phyloP scores from a whole-genome alignment of 2,888 invertebrate genomes.

The Pachydiplax longipennis region DNA sequence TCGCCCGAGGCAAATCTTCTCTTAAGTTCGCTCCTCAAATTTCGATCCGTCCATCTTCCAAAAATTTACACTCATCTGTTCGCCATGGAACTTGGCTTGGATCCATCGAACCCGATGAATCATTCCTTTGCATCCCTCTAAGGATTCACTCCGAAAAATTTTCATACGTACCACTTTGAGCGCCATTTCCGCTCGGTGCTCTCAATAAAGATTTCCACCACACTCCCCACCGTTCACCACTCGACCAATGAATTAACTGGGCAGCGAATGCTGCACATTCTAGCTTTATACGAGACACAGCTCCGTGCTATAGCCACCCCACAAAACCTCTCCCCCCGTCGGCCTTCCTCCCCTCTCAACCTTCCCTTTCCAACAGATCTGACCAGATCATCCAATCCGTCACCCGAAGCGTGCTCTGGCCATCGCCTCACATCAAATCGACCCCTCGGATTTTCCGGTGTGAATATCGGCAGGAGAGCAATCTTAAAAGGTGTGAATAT shows the following conservation, averaged over 20 bases:
- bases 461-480: background rate
- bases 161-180: conserved; percentile 16
- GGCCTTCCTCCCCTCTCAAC: background rate
- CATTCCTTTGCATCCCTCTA: no score
- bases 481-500: background rate
- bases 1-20: background rate
- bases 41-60: no score
- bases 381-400: background rate
- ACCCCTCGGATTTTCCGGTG: background rate
- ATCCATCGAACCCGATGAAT: no score
- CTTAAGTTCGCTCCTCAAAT: background rate
- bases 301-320: background rate
- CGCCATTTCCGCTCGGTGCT: conserved; percentile 2
- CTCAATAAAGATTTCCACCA: background rate
- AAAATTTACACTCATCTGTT: no score
- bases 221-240: background rate
- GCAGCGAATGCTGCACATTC: conserved; percentile 30
- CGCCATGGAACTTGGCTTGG: no score
- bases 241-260: conserved; percentile 29
- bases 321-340: background rate
- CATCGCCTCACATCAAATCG: background rate
- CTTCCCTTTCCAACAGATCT: background rate
- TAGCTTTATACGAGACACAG: conserved; percentile 16
- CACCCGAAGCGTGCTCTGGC: background rate
- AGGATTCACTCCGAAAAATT: no score